Evolutionary conservation across 2,888 invertebrate species (phyloP).

Genomic region (Amphiduros pacificus): DNA sequence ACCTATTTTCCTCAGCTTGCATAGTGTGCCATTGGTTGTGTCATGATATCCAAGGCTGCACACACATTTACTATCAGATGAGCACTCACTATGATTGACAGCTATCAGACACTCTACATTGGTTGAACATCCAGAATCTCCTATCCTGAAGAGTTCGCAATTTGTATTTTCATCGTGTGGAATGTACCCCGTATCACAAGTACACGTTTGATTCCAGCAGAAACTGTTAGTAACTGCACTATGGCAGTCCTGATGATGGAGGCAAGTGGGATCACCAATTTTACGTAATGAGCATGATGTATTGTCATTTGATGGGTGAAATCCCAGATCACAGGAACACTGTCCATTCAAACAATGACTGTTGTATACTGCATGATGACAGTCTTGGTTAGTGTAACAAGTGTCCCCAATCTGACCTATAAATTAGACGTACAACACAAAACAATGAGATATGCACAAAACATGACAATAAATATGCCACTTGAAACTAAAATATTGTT

Average conservation of each 20-base stretch:
- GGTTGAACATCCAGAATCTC: not conserved
- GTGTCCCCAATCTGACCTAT: no score
- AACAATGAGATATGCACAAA: no score
- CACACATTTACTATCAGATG: not conserved
- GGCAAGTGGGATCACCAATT: no score
- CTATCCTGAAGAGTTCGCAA: not conserved
- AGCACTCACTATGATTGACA: conserved; percentile 2
- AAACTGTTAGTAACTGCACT: not conserved
- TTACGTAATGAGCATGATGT: no score
- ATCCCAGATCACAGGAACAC: no score
- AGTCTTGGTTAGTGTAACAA: no score
- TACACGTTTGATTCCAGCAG: not conserved
- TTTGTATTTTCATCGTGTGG: not conserved
- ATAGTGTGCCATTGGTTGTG: not conserved
- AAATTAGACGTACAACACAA: no score
- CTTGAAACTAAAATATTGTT: no score
- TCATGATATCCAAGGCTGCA: not conserved
- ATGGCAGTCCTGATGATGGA: not conserved
- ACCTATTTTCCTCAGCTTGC: not conserved
- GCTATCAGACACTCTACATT: conserved; percentile 4
- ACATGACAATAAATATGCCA: no score
- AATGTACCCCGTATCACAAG: not conserved
- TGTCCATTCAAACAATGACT: no score
- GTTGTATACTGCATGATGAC: no score
- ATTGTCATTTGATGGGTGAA: no score